Percentiles rank a stretch among this genome's conserved stretches.
Conservation (phyloP, 2,797 vertebrate genomes). For the Anas georgica region DNA sequence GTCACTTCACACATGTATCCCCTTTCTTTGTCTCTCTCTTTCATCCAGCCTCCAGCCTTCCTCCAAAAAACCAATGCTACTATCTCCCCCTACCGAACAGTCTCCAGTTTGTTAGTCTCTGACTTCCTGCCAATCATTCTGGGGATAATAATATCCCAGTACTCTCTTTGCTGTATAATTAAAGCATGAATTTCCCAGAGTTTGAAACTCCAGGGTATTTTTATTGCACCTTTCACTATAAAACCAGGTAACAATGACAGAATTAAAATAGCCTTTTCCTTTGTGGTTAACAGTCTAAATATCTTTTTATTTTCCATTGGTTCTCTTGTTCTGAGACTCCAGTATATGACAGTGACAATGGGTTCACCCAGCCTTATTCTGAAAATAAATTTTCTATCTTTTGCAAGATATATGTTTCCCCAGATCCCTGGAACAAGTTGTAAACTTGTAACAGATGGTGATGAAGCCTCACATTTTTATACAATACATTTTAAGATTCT, state of each 20-base stretch:
- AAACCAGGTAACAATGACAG: constrained; percentile 73
- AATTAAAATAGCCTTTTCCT: constrained; percentile 75
- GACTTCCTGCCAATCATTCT: constrained; percentile 64
- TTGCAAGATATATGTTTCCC: constrained; percentile 79
- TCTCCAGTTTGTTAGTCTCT: constrained; percentile 64
- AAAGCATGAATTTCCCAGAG: constrained; percentile 77
- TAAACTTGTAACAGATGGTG: constrained; percentile 81
- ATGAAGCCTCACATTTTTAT: constrained; percentile 79
- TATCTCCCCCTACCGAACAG: constrained; percentile 64
- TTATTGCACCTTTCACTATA: constrained; percentile 77
- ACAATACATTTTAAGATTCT: constrained; percentile 78
- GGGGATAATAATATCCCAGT: constrained; percentile 74
- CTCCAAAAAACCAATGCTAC: constrained; percentile 52
- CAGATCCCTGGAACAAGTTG: constrained; percentile 78
- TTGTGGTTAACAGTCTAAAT: constrained; percentile 61
- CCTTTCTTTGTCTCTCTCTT: constrained; percentile 24
- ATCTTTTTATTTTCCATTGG: constrained; percentile 55
- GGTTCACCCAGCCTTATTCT: constrained; percentile 72
- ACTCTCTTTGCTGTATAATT: constrained; percentile 74
- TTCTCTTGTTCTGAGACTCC: constrained; percentile 70
- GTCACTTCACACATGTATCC: constrained; percentile 24
- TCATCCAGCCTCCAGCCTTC: constrained; percentile 15
- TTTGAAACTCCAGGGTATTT: constrained; percentile 75
- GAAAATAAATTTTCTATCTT: constrained; percentile 78
- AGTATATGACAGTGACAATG: constrained; percentile 67